Conservation (phyloP, 2,113 vertebrate genomes). For the Phaethon lepturus region DNA sequence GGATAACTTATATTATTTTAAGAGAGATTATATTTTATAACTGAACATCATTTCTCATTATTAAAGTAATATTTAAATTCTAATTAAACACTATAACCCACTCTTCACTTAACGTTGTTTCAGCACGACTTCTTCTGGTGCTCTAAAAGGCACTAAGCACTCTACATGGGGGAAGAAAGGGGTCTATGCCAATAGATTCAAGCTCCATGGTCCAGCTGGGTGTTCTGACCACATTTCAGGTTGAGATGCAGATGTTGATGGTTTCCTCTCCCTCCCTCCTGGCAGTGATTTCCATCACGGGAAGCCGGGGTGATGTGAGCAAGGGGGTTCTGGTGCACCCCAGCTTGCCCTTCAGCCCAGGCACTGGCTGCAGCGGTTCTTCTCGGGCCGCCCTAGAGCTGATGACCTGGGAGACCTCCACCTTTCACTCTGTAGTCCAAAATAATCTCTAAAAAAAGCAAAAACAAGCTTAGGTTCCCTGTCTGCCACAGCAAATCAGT, state of each 20-base stretch:
- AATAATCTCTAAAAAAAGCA: not conserved
- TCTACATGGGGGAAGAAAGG: not conserved
- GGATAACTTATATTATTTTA: not conserved
- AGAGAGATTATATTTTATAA: not conserved
- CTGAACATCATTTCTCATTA: not conserved
- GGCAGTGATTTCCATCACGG: not conserved
- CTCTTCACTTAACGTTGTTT: not conserved
- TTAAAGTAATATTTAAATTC: not conserved
- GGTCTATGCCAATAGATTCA: not conserved
- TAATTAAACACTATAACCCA: not conserved
- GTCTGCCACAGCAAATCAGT: not conserved
- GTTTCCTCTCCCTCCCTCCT: not conserved
- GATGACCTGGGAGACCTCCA: not conserved
- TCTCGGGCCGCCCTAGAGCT: fast-evolving
- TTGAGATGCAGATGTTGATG: not conserved
- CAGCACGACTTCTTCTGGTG: not conserved
- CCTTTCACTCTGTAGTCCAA: not conserved
- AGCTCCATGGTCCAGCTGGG: not conserved
- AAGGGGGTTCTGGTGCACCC: not conserved
- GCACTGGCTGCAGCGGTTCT: not conserved
- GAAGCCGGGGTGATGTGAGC: not conserved
- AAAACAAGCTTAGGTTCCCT: not conserved
- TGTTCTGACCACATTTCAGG: not conserved
- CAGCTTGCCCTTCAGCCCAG: not conserved
- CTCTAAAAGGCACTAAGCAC: not conserved